Evolutionary conservation across 2,888 invertebrate genomes (phyloP).

Genomic region (Hydrotaea diabolus): DNA sequence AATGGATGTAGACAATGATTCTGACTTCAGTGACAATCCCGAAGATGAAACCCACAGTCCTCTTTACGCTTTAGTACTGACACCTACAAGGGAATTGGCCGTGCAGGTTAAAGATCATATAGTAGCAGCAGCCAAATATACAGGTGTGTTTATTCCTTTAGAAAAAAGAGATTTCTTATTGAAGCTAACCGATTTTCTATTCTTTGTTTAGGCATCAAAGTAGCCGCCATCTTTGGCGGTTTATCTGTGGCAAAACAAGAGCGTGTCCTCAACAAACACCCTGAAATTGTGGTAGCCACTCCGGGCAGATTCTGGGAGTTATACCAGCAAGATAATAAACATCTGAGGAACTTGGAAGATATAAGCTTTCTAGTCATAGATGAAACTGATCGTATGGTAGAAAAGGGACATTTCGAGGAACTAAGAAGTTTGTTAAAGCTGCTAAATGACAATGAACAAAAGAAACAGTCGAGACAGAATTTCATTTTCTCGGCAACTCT

Average conservation of each 20-base stretch:
- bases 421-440: slow-evolving; percentile 89
- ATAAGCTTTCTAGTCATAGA: slow-evolving; percentile 96
- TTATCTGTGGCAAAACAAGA: slow-evolving; percentile 97
- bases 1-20: slow-evolving; percentile 33
- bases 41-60: slow-evolving; percentile 71
- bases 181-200: neutral
- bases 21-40: slow-evolving; percentile 71
- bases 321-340: slow-evolving; percentile 88
- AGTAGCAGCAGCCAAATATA: slow-evolving; percentile 88
- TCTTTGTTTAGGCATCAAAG: slow-evolving; percentile 81
- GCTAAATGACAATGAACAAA: slow-evolving; percentile 87
- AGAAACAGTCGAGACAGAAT: slow-evolving; percentile 88
- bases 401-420: slow-evolving; percentile 97
- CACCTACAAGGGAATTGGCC: slow-evolving; percentile 97
- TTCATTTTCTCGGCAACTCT: slow-evolving; percentile 99
- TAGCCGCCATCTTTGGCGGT: slow-evolving; percentile 95
- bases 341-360: slow-evolving; percentile 87
- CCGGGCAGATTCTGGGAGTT: slow-evolving; percentile 99
- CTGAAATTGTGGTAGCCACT: slow-evolving; percentile 97
- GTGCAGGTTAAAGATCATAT: slow-evolving; percentile 96
- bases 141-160: slow-evolving; percentile 78
- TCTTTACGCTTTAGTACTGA: slow-evolving; percentile 92
- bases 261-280: slow-evolving; percentile 89
- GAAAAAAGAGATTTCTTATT: slow-evolving; percentile 78
- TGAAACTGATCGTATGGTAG: slow-evolving; percentile 99